Base-by-base conservation (phyloP, 1,140 invertebrate genomes). In the Rhagoletis zephyria region DNA sequence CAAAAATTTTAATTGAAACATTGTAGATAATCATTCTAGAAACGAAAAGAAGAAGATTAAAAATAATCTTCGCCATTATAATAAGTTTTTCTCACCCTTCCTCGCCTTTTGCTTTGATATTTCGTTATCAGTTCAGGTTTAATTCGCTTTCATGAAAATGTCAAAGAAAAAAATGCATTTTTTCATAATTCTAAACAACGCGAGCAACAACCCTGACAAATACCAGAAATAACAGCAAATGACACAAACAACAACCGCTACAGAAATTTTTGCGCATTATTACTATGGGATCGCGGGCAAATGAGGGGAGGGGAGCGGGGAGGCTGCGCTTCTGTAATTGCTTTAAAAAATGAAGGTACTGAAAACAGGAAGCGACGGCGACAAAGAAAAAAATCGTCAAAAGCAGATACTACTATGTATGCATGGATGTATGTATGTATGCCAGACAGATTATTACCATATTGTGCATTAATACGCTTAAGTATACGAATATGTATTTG, bases 401-500 rank as follows among this genome's bases (percentile, higher is more conserved):
- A 81, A 51, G n/a, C 74, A 67, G 64, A 9, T 67, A 19, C 64
- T 30, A 6, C 30, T n/a, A 63, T 14, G 5, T 56, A 10, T 5
- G 51, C 5, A 56, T 56, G 51, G 51, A 56, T 56, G 51, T 56
- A 10, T 56, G 6, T 9, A 67, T 30, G 30, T 67, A 67, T 40
- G 40, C 64, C 64, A 81, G 74, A 81, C 48, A 81, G 45, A 81
- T 81, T 81, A 81, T 81, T 81, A 59, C 74, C 74, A 81, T 81
- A 81, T 81, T 81, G 74, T 56, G 48, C 74, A 81, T 81, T 81
- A 81, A 81, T 81, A 48, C 56, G 14, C n/a, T 81, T 12, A 19
- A 56, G 30, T 81, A 56, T 56, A 81, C 48, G 9, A 7, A 56
- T 10, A n/a, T 48, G 10, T 74, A 63, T 14, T 16, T 63, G 12